phyloP scores from a whole-genome alignment of 2,113 vertebrate species.

The Axis porcinus region DNA sequence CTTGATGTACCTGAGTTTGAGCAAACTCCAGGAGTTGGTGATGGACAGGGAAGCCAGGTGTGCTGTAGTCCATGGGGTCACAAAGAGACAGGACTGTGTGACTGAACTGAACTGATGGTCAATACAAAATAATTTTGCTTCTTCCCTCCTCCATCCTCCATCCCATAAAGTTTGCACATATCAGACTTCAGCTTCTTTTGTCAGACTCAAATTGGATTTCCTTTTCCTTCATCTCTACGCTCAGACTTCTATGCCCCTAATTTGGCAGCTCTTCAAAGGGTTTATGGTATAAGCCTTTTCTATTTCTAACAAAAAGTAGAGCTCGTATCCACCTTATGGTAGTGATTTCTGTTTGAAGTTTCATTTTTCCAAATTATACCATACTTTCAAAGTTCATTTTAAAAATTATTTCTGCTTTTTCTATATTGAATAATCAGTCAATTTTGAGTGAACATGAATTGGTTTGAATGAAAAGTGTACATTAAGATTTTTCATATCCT shows the following conservation, averaged over 20 bases:
- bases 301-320: slow-evolving; percentile 49
- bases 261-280: slow-evolving; percentile 51
- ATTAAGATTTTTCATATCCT: background rate
- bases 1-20: background rate
- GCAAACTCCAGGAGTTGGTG: background rate
- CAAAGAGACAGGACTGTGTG: background rate
- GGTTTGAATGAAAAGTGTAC: background rate
- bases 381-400: background rate
- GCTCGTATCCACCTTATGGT: slow-evolving; percentile 45
- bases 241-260: slow-evolving; percentile 56
- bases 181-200: slow-evolving; percentile 57
- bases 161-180: background rate
- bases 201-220: slow-evolving; percentile 56
- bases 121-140: slow-evolving; percentile 46
- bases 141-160: background rate
- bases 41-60: background rate
- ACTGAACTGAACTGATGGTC: background rate
- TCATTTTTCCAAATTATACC: background rate
- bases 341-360: slow-evolving; percentile 41
- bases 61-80: background rate
- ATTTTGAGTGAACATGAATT: background rate
- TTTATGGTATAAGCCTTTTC: slow-evolving; percentile 54
- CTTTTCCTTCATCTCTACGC: slow-evolving; percentile 56
- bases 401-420: background rate
- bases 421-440: background rate